phyloP scores from a whole-genome alignment of 2,113 vertebrate species.

The Notechis scutatus region DNA sequence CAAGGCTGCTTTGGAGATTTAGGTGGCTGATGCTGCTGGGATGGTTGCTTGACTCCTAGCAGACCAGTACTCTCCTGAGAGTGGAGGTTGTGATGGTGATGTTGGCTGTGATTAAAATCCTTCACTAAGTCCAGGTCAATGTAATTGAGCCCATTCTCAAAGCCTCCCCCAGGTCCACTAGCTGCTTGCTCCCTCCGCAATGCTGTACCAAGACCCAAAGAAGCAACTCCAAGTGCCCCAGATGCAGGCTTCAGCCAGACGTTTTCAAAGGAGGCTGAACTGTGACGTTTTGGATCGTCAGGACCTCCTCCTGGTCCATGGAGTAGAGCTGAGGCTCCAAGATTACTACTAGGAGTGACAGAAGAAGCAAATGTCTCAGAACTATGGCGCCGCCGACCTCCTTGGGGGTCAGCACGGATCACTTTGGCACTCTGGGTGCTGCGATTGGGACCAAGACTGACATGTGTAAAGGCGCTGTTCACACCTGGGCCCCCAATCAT shows the following conservation, averaged over 20 bases:
- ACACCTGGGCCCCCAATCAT: constrained; percentile 61
- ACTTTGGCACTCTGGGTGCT: constrained; percentile 83
- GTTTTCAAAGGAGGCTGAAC: constrained; percentile 84
- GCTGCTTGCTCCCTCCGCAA: constrained; percentile 46
- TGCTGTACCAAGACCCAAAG: neutral
- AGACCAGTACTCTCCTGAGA: constrained; percentile 55
- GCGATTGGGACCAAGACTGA: constrained; percentile 72
- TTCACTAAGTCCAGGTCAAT: constrained; percentile 85
- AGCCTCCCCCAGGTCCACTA: constrained; percentile 30
- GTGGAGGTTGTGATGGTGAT: constrained; percentile 44
- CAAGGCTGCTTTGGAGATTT: constrained; percentile 63
- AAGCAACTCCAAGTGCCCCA: constrained; percentile 53
- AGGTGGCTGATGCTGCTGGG: constrained; percentile 41
- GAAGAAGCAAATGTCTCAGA: constrained; percentile 82
- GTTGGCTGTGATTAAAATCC: constrained; percentile 65
- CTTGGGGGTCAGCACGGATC: constrained; percentile 79
- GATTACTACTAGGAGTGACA: constrained; percentile 43
- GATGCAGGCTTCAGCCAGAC: constrained; percentile 75
- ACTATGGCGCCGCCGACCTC: constrained; percentile 80
- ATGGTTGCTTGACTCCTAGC: constrained; percentile 39
- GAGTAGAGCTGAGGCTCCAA: constrained; percentile 39
- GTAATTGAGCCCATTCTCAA: constrained; percentile 83
- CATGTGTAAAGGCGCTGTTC: constrained; percentile 75
- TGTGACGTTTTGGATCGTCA: constrained; percentile 80
- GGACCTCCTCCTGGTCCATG: constrained; percentile 36